These are phyloP conservation scores for Glossophaga mutica DNA, from an alignment of 2,797 vertebrate species.

Conservation along the genomic window DNA sequence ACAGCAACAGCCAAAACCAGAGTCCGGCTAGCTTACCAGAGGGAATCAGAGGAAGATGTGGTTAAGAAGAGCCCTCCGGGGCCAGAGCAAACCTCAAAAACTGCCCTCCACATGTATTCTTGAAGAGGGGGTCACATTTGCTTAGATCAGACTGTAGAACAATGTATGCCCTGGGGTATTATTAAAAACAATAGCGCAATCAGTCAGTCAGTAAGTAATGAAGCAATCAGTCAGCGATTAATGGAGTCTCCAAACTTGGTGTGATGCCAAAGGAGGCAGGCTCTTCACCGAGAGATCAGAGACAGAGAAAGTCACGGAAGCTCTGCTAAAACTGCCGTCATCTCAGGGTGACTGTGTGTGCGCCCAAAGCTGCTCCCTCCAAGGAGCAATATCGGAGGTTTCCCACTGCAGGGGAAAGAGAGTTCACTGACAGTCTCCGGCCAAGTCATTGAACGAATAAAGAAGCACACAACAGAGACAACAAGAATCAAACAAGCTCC, in stretches of 20 bases:
- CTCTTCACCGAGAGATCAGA: not conserved
- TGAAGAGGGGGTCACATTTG: not conserved
- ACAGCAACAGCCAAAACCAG: not conserved
- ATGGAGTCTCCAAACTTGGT: not conserved
- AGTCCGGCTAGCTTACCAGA: not conserved
- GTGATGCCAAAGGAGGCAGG: not conserved
- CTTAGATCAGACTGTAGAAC: conserved; percentile 18
- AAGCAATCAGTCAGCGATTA: not conserved
- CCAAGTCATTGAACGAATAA: not conserved
- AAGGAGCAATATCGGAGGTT: not conserved
- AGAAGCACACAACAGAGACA: not conserved
- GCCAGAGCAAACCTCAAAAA: not conserved
- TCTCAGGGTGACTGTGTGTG: not conserved
- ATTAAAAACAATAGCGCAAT: not conserved
- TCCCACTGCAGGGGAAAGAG: not conserved
- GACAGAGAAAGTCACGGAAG: not conserved
- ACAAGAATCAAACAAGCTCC: not conserved
- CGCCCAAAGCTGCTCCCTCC: not conserved
- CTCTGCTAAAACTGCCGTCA: not conserved
- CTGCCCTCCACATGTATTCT: not conserved
- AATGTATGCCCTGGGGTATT: not conserved
- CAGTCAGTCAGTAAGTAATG: not conserved
- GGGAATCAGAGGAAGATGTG: not conserved
- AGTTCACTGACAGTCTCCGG: not conserved
- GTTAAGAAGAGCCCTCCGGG: not conserved